A percentile compares a stretch with the other conserved stretches of the same genome.
Conservation (phyloP, 2,888 invertebrate genomes). For the Drosophila barbarae region DNA sequence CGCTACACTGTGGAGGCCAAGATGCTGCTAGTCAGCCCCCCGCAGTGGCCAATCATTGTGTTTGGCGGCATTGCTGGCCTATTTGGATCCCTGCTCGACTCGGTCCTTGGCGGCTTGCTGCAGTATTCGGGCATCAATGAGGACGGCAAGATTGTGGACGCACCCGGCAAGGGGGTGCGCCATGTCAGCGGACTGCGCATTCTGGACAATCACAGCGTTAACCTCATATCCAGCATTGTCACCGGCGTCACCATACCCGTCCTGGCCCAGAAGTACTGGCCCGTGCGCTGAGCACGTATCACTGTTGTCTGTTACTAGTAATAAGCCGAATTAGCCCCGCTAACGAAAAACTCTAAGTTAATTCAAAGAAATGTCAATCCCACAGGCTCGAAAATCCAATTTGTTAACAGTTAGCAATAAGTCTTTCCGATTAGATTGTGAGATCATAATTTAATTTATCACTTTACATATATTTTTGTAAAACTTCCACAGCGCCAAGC, state of each 20-base stretch:
- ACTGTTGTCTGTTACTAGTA: background rate
- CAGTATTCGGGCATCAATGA: conserved; percentile 91
- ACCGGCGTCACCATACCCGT: conserved; percentile 87
- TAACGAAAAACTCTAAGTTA: background rate
- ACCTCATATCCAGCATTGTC: conserved; percentile 88
- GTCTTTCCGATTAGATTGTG: background rate
- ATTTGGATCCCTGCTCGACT: conserved; percentile 90
- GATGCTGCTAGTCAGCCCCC: conserved; percentile 82
- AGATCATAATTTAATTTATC: background rate
- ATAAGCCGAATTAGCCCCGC: background rate
- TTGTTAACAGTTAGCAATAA: conserved; percentile 5
- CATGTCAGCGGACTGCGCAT: conserved; percentile 88
- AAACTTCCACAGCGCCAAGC: conserved; percentile 45
- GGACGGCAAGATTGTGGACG: conserved; percentile 86
- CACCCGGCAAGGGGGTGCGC: conserved; percentile 84
- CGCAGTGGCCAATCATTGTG: conserved; percentile 89
- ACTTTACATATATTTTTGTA: conserved; percentile 39
- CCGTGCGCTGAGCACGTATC: conserved; percentile 65
- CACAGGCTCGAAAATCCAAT: background rate
- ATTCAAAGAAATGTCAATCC: background rate
- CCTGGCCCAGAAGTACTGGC: conserved; percentile 83
- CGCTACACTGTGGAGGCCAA: conserved; percentile 83
- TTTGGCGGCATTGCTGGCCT: conserved; percentile 88
- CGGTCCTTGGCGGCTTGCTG: conserved; percentile 89
- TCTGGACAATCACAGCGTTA: conserved; percentile 93